Conservation (phyloP, 2,797 vertebrate species). For the Danio albolineatus region DNA sequence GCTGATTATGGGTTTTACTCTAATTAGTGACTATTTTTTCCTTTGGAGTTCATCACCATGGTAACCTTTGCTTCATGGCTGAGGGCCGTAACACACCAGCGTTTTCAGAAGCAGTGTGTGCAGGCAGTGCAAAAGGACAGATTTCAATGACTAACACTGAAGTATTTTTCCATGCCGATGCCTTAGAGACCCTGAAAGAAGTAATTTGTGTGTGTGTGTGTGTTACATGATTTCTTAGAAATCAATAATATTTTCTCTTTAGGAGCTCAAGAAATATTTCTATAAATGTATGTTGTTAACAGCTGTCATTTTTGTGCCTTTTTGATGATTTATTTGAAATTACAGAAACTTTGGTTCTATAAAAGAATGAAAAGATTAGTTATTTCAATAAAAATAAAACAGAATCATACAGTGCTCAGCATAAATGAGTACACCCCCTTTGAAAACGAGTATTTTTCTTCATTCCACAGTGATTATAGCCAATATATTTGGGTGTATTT, state of each 20-base stretch:
- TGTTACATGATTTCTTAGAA: not conserved
- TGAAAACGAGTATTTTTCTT: too few relatives aligned
- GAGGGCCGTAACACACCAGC: slow-evolving; percentile 22
- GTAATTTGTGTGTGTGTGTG: not conserved
- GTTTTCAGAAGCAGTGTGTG: not conserved
- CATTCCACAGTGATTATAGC: too few relatives aligned
- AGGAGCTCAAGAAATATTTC: not conserved
- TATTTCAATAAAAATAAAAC: too few relatives aligned
- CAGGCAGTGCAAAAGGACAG: not conserved
- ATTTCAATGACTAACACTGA: not conserved
- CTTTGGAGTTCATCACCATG: slow-evolving; percentile 44
- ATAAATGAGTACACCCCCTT: too few relatives aligned
- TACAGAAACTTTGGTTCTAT: too few relatives aligned
- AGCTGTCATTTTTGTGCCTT: not conserved
- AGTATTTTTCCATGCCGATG: not conserved
- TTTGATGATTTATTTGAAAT: too few relatives aligned
- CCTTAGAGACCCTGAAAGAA: not conserved
- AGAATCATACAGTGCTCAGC: too few relatives aligned
- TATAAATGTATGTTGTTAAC: not conserved
- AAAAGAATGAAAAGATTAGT: too few relatives aligned
- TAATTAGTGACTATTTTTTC: slow-evolving; percentile 33
- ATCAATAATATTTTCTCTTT: not conserved
- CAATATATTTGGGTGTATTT: too few relatives aligned
- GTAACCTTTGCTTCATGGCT: slow-evolving; percentile 39
- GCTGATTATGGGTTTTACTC: slow-evolving; percentile 33